Base-by-base conservation (phyloP, 1,140 invertebrate genomes). In the Hyphantria cunea region DNA sequence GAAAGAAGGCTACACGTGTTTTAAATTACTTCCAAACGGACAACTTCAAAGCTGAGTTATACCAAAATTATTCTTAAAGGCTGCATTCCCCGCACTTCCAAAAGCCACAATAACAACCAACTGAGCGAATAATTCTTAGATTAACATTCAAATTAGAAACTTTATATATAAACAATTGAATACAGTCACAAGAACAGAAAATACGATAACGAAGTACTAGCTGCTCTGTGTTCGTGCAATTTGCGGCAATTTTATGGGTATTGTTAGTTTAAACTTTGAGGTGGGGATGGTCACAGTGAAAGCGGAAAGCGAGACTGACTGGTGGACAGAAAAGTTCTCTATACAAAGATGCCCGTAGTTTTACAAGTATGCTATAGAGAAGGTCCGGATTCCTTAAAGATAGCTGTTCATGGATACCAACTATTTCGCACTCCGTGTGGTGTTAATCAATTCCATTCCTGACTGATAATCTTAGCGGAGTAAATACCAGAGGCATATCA, bases 161-260 rank as follows among this genome's bases (percentile, higher is more conserved):
- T 34, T 25, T 34, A 12, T 39, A n/a, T 15, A 13, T 17, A 25
- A 52, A 41, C 15, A 39, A 52, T 52, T 39, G 15, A 11, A 15
- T 13, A 15, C 33, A 39, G 15, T 39, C 14, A 9, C 15, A 41
- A 41, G 33, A 52, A 52, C 34, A 39, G 13, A 52, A 3, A n/a
- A 6, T 39, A 11, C 13, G 39, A 54, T 54, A 42, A 54, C 52
- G 45, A 10, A 44, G 34, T 39, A 39, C 34, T 15, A 52, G 39
- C 14, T 13, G 39, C 15, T 42, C 17, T 54, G 52, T 54, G 15
- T 54, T 54, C 39, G 37, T 54, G 52, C 52, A 54, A 54, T 54
- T 54, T 54, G 52, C 13, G 52, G 37, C 39, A 54, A 54, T 54
- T 54, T 54, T 54, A 44, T 42, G 12, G 50, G 52, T 54, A 54